Evolutionary conservation across 2,888 invertebrate genomes (phyloP), one percentile per base, ranked within the genome.

Genomic region (Apodemia mormo): DNA sequence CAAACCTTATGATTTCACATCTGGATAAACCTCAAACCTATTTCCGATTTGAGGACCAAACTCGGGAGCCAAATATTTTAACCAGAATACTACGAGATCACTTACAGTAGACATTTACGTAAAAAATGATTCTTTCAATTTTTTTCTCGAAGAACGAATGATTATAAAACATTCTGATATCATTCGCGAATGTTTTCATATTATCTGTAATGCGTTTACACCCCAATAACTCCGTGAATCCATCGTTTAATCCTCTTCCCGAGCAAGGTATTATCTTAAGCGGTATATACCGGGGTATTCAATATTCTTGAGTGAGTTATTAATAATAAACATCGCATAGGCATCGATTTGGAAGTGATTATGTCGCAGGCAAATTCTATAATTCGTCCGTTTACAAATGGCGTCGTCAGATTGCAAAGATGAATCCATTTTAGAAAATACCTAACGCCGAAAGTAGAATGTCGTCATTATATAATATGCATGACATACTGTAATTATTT

Each of bases 111-210:
- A 45, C 9, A 45, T 10, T 45, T 45, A 45, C 45, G 12, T 45
- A 45, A 45, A 22, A 12, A 45, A 45, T 45, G 12, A 12, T 45
- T 45, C 45, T 45, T 45, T 45, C 45, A 40, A 45, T 45, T 49
- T 49, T 49, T 49, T 49, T 49, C 49, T 49, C 49, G 49, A 30
- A 58, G 58, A 58, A 33, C 10, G 58, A 58, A 58, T 58, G 58
- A 58, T 30, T 58, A 58, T 58, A 58, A 30, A 61, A 33, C 12
- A 33, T 14, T 61, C 33, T 9, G 61, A 61, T 61, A 61, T 61
- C 61, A 61, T 33, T 61, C 61, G 61, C 61, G 61, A 61, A 61
- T 61, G 61, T 61, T 61, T 61, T 33, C 61, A 30, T 33, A 61
- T 61, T 61, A 61, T 30, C 61, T 12, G 61, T 33, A 61, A 61